Evolutionary conservation across 2,888 invertebrate genomes (phyloP).

Genomic region (Drosophila robusta): DNA sequence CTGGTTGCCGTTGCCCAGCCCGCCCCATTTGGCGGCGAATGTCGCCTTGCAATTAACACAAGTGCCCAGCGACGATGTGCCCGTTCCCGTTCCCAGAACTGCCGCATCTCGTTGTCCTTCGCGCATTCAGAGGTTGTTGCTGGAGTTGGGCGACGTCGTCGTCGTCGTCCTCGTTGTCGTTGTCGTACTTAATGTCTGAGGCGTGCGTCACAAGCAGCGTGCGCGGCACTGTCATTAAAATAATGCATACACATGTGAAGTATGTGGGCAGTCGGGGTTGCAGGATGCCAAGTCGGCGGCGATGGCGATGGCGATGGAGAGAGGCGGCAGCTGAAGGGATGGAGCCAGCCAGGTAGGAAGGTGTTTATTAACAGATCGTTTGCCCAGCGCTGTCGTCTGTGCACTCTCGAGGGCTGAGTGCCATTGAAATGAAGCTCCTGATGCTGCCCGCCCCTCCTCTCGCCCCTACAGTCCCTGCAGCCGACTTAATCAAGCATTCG

Average conservation of each 20-base stretch:
- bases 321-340: background rate
- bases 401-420: constrained; percentile 54
- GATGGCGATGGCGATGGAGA: background rate
- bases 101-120: constrained; percentile 67
- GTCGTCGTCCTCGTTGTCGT: constrained; percentile 39
- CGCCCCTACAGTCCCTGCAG: background rate
- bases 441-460: background rate
- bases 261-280: constrained; percentile 71
- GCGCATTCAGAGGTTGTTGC: constrained; percentile 46
- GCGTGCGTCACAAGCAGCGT: constrained; percentile 74
- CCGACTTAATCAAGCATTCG: constrained; percentile 60
- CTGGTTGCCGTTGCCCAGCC: constrained; percentile 42
- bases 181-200: constrained; percentile 68
- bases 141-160: constrained; percentile 22
- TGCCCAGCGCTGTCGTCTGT: constrained; percentile 65
- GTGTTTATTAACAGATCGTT: constrained; percentile 84
- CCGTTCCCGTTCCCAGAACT: constrained; percentile 39
- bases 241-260: constrained; percentile 80
- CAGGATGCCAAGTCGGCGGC: constrained; percentile 22
- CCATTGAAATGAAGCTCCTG: constrained; percentile 35
- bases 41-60: constrained; percentile 83
- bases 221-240: constrained; percentile 81
- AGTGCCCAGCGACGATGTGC: constrained; percentile 71
- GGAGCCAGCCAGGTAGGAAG: constrained; percentile 52
- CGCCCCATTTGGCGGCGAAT: constrained; percentile 70